These are phyloP conservation scores for Alouatta palliata DNA, from an alignment of 2,113 vertebrate species.

Conservation along the genomic window DNA sequence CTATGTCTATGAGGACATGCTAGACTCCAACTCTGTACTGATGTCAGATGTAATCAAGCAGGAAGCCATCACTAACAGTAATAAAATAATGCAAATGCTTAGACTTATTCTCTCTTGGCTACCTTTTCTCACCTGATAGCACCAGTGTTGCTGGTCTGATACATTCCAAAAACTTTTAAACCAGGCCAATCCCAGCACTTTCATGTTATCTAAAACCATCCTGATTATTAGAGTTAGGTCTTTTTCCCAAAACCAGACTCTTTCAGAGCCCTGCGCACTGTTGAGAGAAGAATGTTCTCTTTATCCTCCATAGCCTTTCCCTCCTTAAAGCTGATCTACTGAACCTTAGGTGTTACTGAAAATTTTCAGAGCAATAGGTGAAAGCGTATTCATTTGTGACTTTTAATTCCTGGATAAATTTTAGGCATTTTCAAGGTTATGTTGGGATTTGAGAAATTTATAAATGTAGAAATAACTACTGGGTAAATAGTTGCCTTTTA, in stretches of 20 bases:
- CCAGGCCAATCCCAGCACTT: not conserved
- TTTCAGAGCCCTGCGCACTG: not conserved
- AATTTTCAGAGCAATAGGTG: not conserved
- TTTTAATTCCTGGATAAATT: slow-evolving; percentile 13
- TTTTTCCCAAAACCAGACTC: not conserved
- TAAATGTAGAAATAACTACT: not conserved
- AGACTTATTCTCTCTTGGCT: not conserved
- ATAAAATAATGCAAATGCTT: not conserved
- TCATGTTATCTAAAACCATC: not conserved
- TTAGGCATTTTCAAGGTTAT: not conserved
- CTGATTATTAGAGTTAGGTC: not conserved
- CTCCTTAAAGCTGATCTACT: not conserved
- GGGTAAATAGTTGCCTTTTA: not conserved
- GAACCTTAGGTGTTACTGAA: not conserved
- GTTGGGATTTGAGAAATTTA: not conserved
- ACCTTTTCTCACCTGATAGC: not conserved
- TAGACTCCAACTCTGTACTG: not conserved
- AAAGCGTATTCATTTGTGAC: not conserved
- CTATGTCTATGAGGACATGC: not conserved
- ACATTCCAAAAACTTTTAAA: not conserved
- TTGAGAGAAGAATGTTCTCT: not conserved
- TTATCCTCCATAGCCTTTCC: not conserved
- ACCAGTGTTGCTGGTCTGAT: not conserved
- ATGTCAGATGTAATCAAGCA: not conserved
- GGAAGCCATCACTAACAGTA: not conserved